Base-by-base conservation (phyloP, 2,888 invertebrate genomes). In the Mayetiola destructor region DNA sequence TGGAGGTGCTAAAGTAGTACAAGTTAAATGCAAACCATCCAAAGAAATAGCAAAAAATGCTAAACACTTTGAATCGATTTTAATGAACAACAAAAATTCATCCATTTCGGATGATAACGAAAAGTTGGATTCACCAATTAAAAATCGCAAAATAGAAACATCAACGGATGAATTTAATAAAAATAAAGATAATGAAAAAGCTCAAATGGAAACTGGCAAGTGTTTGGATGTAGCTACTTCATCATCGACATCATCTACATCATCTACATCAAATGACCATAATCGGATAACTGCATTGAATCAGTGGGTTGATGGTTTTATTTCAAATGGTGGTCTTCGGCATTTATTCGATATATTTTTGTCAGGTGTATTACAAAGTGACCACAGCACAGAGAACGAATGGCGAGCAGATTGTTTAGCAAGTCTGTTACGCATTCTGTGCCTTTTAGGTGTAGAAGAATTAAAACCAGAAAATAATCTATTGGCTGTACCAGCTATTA, bases 341-440 rank as follows among this genome's bases (percentile, higher is more conserved):
- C 85, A 92, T 72, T 75, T 94, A 32, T 92, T 91, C 68, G 88
- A 90, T 68, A 92, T 94, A 62, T 92, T 94, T 73, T 86, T 89
- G 80, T 89, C 88, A 32, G 91, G 86, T 40, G 80, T 82, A 39
- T 69, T 90, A 60, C 88, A 89, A 74, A 76, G 76, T 60, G 69
- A 76, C 23, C 80, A 82, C 57, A 82, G 82, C 23, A 82, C 86
- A 56, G 87, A 89, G 62, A 73, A 72, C 59, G 90, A 94, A 73
- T 95, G 95, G 95, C 84, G 92, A 57, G 93, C 93, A 68, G 95
- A 95, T 68, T 94, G 93, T 66, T 75, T 95, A 29, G 92, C 93
- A 3, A 83, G 88, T 62, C 73, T 95, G 10, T 69, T 95, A 56
- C 88, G 92, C 66, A 78, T 93, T 61, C 74, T 94, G 9, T 91